Conservation (phyloP, 2,797 vertebrate species). For the Characodon lateralis region DNA sequence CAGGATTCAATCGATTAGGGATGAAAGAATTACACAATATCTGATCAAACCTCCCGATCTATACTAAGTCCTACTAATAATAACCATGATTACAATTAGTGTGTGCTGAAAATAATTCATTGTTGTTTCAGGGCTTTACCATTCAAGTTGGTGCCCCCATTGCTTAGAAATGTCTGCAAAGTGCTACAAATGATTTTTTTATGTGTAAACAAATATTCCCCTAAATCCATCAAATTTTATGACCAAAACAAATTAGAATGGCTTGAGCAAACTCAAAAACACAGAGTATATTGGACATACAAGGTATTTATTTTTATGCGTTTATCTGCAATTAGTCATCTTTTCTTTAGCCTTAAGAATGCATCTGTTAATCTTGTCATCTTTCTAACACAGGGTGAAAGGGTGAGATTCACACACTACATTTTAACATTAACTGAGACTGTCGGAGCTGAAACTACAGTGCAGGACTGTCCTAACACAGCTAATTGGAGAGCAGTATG, state of each 20-base stretch:
- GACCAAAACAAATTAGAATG: constrained; percentile 9
- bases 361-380: constrained; percentile 9
- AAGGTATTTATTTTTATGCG: not conserved
- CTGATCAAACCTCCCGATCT: not conserved
- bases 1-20: constrained; percentile 3
- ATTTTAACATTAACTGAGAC: constrained; percentile 31
- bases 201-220: not conserved
- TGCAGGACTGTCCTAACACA: not conserved
- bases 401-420: constrained; percentile 12
- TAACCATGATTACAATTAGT: constrained; percentile 6
- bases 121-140: not conserved
- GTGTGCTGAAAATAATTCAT: not conserved
- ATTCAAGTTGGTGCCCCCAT: not conserved
- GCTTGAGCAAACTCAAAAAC: not conserved
- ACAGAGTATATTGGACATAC: not conserved
- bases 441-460: constrained; percentile 30
- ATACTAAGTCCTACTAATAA: not conserved
- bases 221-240: not conserved
- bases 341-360: constrained; percentile 19
- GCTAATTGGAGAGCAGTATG: constrained; percentile 51
- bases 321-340: not conserved
- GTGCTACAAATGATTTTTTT: constrained; percentile 11
- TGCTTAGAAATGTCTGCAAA: not conserved
- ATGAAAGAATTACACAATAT: constrained; percentile 15
- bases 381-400: constrained; percentile 24